Evolutionary conservation across 2,888 invertebrate genomes (phyloP), one percentile per base, ranked within the genome.

Genomic region (Leptarthrus brevirostris): DNA sequence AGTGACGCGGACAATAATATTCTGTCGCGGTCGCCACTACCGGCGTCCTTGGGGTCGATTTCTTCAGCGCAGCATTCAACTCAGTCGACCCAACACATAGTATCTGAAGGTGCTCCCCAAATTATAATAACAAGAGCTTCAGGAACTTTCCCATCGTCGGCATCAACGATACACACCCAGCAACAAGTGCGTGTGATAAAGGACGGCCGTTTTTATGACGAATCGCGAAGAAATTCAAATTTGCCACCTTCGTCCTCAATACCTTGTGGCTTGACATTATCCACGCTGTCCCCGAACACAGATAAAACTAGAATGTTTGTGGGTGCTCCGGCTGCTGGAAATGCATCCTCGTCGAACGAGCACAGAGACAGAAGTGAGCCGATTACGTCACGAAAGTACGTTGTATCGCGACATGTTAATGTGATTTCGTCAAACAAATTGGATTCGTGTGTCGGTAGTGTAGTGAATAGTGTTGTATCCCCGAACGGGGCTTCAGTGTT

Each of bases 111-210:
- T 52, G 18, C 52, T 5, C 56, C 66, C 10, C 69, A 72, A 66
- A 76, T 74, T 20, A 61, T 52, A 36, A 73, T 72, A 34, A 61
- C 74, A 30, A 20, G 73, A 40, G 54, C 40, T 72, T 70, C n/a
- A 72, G 76, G 61, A 12, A 47, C 4, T 36, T 52, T 12, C 53
- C 66, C 18, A 76, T 78, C 44, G 36, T 64, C 72, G 24, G 14
- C 20, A 18, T 24, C 52, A 22, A 44, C 74, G 16, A 70, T 54
- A 5, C 76, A 77, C 14, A 74, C 75, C 30, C 77, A 75, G 20
- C 82, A 83, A 61, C 84, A 84, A 78, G 85, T 85, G 69, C 83
- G 84, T 22, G 85, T 85, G n/a, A 85, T 85, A 74, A 82, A 84
- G 75, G 85, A 85, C 78, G 84, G 84, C 40, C 82, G 85, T 6